Base-by-base conservation (phyloP, 2,888 invertebrate genomes). In the Synanthedon tipuliformis region DNA sequence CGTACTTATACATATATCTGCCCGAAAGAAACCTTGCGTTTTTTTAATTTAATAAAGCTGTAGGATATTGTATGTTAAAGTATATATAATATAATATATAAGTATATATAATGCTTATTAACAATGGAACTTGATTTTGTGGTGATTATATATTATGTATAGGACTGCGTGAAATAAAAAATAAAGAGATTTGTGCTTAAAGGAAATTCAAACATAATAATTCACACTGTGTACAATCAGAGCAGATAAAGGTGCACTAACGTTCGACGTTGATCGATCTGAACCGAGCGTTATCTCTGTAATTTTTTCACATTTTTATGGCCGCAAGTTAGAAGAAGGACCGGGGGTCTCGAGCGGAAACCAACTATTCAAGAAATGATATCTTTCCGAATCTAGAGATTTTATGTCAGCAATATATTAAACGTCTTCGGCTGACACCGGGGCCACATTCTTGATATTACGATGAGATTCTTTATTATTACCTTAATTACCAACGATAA, bases 401-500 rank as follows among this genome's bases (percentile, higher is more conserved):
- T 85, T 85, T 81, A 83, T 81, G 85, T 81, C 81, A 74, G 80
- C 73, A 72, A 85, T 86, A 85, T 78, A 76, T 86, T 83, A 84
- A 34, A 78, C 73, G 77, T 78, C 81, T 66, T 57, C 61, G 71
- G 34, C 75, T 73, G 73, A 78, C 78, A 65, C 60, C 11, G 60
- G 71, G 61, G 65, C 75, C 74, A 60, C 79, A 81, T 81, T 78
- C 75, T 64, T 69, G 81, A 79, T 82, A 76, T 78, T 74, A 71
- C 65, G 68, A 73, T 68, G 70, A 77, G 79, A 84, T 81, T 77
- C 74, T 72, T 80, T 73, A 80, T 79, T 78, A 80, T 79, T 74
- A 74, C 73, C 73, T 81, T 85, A 84, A 86, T 86, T 86, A 82
- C 74, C 68, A 64, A 59, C 65, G 85, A 86, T 85, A 81, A 68